Evolutionary conservation across 2,113 vertebrate species (phyloP).

Genomic region (Silurus glanis): DNA sequence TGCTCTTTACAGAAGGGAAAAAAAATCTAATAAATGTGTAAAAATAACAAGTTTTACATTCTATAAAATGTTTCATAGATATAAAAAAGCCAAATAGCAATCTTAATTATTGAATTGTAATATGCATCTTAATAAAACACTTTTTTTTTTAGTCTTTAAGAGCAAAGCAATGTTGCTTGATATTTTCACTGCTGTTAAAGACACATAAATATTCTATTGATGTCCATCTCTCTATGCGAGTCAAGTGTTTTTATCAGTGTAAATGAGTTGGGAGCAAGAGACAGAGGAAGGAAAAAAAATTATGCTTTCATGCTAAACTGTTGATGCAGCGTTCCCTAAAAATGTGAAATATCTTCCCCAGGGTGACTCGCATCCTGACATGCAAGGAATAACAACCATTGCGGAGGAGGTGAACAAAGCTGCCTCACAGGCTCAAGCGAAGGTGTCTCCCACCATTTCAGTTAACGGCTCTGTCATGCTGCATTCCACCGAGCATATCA

Average conservation of each 20-base stretch:
- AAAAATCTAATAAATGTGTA: neutral
- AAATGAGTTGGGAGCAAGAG: conserved; percentile 33
- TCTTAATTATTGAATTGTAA: neutral
- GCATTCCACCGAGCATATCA: conserved; percentile 31
- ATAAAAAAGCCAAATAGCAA: neutral
- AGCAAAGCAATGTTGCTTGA: neutral
- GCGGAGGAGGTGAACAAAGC: conserved; percentile 45
- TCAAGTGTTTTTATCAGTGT: conserved; percentile 40
- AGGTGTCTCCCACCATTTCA: conserved; percentile 41
- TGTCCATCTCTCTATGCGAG: conserved; percentile 1
- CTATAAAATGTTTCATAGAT: neutral
- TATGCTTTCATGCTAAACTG: conserved; percentile 53
- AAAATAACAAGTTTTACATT: neutral
- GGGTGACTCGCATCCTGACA: conserved; percentile 45
- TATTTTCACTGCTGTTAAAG: conserved; percentile 6
- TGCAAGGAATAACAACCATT: conserved; percentile 46
- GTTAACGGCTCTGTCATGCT: conserved; percentile 49
- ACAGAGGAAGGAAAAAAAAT: conserved; percentile 19
- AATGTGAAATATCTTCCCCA: conserved; percentile 51
- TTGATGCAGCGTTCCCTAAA: conserved; percentile 53
- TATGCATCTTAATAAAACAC: neutral
- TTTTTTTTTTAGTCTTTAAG: neutral
- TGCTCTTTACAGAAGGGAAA: conserved; percentile 1
- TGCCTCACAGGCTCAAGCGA: conserved; percentile 31
- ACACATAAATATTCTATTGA: conserved; percentile 1